Conservation (phyloP, 2,888 invertebrate genomes). For the Drosophila macrothrix region DNA sequence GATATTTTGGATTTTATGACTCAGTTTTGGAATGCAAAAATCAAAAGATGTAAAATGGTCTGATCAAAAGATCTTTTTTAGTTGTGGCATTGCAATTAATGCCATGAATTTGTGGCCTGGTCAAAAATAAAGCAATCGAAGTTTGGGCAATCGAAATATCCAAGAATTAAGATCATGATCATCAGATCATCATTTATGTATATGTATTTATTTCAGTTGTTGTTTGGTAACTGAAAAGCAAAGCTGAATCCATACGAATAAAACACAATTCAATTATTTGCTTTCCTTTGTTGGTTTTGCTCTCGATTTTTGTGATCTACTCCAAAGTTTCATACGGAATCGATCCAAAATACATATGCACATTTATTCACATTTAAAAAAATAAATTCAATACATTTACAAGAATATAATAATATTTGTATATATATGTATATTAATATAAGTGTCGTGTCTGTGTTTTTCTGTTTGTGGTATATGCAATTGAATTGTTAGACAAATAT, state of each 20-base stretch:
- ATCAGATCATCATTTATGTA: no score
- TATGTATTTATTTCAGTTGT: not conserved
- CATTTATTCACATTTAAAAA: conserved; percentile 74
- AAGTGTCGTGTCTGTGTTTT: conserved; percentile 32
- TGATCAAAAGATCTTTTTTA: not conserved
- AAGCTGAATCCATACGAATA: conserved; percentile 2
- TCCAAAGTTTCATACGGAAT: conserved; percentile 51
- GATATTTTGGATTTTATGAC: conserved; percentile 54
- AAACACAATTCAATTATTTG: conserved; percentile 40
- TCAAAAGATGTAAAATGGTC: conserved; percentile 34
- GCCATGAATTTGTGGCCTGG: not conserved
- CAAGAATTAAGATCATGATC: not conserved
- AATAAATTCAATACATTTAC: conserved; percentile 67
- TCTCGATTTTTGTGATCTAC: conserved; percentile 47
- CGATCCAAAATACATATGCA: conserved; percentile 74
- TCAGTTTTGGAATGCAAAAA: conserved; percentile 43
- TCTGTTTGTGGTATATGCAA: conserved; percentile 39
- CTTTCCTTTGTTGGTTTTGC: conserved; percentile 15
- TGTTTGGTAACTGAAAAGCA: conserved; percentile 9
- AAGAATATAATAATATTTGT: conserved; percentile 57
- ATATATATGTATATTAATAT: conserved; percentile 52
- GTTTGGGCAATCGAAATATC: not conserved
- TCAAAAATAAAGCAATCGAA: not conserved
- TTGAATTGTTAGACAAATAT: conserved; percentile 53
- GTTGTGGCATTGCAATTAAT: conserved; percentile 31